phyloP scores from a whole-genome alignment of 2,113 vertebrate genomes.

The Myiagra hebetior region DNA sequence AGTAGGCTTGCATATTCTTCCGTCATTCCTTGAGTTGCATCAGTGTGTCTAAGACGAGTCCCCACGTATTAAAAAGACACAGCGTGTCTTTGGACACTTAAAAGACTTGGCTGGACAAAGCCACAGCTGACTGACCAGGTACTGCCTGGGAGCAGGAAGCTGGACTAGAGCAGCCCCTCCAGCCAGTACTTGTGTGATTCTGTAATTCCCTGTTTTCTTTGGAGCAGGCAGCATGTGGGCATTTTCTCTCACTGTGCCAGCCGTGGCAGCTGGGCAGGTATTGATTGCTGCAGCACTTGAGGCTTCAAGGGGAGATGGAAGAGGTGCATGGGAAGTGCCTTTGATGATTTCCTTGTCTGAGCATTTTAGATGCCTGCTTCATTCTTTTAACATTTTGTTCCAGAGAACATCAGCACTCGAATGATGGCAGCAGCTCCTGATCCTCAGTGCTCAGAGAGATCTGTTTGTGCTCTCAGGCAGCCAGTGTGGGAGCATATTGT shows the following conservation, averaged over 20 bases:
- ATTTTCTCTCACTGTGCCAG: not conserved
- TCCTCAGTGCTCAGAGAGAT: not conserved
- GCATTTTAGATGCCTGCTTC: not conserved
- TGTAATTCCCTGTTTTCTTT: not conserved
- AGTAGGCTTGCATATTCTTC: not conserved
- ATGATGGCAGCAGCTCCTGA: not conserved
- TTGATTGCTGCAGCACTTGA: not conserved
- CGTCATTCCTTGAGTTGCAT: not conserved
- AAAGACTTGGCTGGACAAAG: not conserved
- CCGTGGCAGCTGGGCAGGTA: not conserved
- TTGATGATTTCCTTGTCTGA: not conserved
- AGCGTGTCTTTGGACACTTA: not conserved
- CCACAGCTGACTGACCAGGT: not conserved
- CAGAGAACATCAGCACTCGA: not conserved
- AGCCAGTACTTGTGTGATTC: not conserved
- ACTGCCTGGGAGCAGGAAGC: not conserved
- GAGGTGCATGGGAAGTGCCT: not conserved
- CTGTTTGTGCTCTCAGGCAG: not conserved
- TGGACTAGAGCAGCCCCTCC: not conserved
- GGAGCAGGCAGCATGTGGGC: not conserved
- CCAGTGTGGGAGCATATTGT: rapidly evolving
- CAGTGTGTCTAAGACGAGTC: not conserved
- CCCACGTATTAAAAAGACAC: rapidly evolving
- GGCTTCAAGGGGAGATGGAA: not conserved
- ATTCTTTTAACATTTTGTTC: not conserved